Base-by-base conservation (phyloP, 2,797 vertebrate genomes). In the Falco concolor region DNA sequence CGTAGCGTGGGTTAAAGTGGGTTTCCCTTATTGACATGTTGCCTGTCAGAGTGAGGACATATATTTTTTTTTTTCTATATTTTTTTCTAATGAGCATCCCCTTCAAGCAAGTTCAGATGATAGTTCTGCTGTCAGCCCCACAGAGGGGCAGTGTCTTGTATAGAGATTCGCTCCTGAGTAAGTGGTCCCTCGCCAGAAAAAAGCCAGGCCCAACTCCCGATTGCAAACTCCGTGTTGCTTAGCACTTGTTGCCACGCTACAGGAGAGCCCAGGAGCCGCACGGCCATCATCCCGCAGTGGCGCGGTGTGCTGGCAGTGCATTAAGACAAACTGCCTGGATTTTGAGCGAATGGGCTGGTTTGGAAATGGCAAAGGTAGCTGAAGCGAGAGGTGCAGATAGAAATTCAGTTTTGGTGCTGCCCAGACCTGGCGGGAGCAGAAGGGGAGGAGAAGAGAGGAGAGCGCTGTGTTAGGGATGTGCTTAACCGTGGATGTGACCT, bases 231-330 rank as follows among this genome's bases (percentile, higher is more conserved):
- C 1, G 53, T 15, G 85, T 91, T 96, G 95, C 96, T 92, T 88
- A 89, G 92, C 96, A 56, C 95, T 96, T 68, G 96, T 97, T 97
- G 97, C 97, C 96, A 96, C 25, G 96, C 61, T 94, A 95, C 94
- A 0, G 49, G 82, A 84, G 92, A 92, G 81, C 87, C 25, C 30
- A 0, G 68, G 23, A 52, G 70, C 90, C 5, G 6, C 34, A 1
- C 3, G 8, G 83, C 56, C 74, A 4, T 22, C 57, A 12, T 5
- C 80, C 68, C 6, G 1, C 42, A 28, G 5, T 10, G 28, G 32
- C 4, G 5, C 0, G 9, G 5, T 8, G n/a, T 16, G 1, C 38
- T 3, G 49, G 44, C 23, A 0, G 1, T 16, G 50, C 52, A 1
- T 2, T 8, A 2, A 25, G 36, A 16, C 12, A 64, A 87, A 15